A percentile compares a stretch with the other conserved stretches of the same genome.
phyloP scores from a whole-genome alignment of 1,140 invertebrate genomes.

The Anagrus nilaparvatae region DNA sequence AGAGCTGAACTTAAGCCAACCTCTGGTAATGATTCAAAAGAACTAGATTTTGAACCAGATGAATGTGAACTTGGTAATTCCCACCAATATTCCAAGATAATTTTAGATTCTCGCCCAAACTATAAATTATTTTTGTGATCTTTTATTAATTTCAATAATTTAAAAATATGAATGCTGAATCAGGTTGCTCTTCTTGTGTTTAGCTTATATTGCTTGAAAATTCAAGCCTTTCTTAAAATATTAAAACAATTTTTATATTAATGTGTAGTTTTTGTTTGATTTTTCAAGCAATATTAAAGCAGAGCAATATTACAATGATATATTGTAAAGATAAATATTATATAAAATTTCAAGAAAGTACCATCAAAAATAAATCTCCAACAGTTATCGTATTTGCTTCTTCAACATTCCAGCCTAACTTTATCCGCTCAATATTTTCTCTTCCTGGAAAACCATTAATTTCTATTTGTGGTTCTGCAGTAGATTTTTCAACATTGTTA shows the following conservation, averaged over 20 bases:
- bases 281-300: too few relatives aligned
- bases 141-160: too few relatives aligned
- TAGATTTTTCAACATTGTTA: constrained; percentile 24
- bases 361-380: constrained; percentile 84
- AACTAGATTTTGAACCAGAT: constrained; percentile 17
- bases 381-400: constrained; percentile 70
- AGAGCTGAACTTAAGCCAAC: constrained; percentile 36
- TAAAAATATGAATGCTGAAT: too few relatives aligned
- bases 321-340: constrained; percentile 13
- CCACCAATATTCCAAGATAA: constrained; percentile 79
- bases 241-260: neutral
- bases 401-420: constrained; percentile 66
- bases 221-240: too few relatives aligned
- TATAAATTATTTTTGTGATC: constrained; percentile 27
- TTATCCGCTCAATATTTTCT: constrained; percentile 49
- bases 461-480: constrained; percentile 11
- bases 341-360: constrained; percentile 32
- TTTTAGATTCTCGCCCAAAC: constrained; percentile 70
- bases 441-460: constrained; percentile 38
- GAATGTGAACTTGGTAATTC: constrained; percentile 36
- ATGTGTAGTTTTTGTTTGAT: neutral
- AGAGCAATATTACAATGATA: too few relatives aligned
- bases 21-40: constrained; percentile 19
- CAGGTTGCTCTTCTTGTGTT: too few relatives aligned
- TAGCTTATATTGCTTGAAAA: too few relatives aligned